Conservation (phyloP, 2,797 vertebrate species). For the Botia almorhae region DNA sequence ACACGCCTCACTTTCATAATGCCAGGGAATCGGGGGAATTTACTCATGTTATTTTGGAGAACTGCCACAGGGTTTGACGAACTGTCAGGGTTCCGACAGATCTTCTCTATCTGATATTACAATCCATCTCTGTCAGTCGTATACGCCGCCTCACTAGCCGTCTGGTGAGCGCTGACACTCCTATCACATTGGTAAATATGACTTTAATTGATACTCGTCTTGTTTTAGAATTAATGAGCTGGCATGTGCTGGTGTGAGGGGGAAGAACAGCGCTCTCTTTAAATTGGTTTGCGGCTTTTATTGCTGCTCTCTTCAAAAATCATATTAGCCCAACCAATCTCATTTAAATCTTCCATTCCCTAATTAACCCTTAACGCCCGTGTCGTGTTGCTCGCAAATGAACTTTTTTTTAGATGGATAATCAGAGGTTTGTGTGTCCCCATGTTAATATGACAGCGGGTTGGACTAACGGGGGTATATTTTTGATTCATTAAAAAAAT, state of each 20-base stretch:
- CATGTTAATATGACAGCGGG: neutral
- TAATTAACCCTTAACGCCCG: slow-evolving; percentile 66
- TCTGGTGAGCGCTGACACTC: slow-evolving; percentile 57
- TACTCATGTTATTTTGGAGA: slow-evolving; percentile 54
- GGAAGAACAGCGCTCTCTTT: slow-evolving; percentile 59
- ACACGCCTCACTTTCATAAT: slow-evolving; percentile 54
- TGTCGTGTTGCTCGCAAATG: slow-evolving; percentile 29
- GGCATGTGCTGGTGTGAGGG: slow-evolving; percentile 69
- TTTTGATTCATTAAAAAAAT: slow-evolving; percentile 20
- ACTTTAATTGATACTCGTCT: slow-evolving; percentile 73
- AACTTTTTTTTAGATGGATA: slow-evolving; percentile 18
- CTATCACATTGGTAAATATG: slow-evolving; percentile 75
- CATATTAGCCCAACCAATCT: slow-evolving; percentile 74
- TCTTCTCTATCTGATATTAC: slow-evolving; percentile 57
- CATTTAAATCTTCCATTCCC: slow-evolving; percentile 71
- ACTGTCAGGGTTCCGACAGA: slow-evolving; percentile 47
- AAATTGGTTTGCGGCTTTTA: slow-evolving; percentile 73
- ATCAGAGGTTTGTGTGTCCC: slow-evolving; percentile 9
- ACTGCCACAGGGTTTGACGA: slow-evolving; percentile 50
- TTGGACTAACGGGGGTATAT: neutral
- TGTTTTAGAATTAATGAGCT: slow-evolving; percentile 77
- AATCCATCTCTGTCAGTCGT: slow-evolving; percentile 56
- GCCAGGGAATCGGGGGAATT: slow-evolving; percentile 52
- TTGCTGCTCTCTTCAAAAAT: slow-evolving; percentile 68
- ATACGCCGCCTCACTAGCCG: neutral